Percentiles rank a stretch among this genome's conserved stretches.
These are phyloP conservation scores for Volucella bombylans DNA, from an alignment of 2,888 invertebrate genomes.

Conservation along the genomic window DNA sequence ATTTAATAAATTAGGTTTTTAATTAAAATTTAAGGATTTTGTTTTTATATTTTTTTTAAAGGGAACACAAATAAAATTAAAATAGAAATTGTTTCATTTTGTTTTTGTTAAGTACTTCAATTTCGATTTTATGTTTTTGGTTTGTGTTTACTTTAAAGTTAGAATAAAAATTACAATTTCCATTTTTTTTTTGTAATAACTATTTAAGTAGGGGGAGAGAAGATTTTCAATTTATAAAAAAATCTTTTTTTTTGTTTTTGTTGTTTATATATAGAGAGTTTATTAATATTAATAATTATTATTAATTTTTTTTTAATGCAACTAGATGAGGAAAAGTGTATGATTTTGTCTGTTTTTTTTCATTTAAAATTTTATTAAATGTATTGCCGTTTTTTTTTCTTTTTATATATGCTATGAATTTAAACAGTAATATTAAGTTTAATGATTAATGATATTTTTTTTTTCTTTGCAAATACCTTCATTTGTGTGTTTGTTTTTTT, in stretches of 20 bases:
- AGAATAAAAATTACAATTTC: conserved; percentile 46
- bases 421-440: conserved; percentile 69
- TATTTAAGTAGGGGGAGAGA: conserved; percentile 63
- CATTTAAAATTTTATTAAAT: conserved; percentile 72
- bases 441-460: conserved; percentile 70
- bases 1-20: conserved; percentile 34
- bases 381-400: conserved; percentile 75
- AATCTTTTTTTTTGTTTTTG: conserved; percentile 18
- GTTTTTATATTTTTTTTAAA: background rate
- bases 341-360: conserved; percentile 51
- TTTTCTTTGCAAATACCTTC: conserved; percentile 15
- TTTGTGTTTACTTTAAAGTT: conserved; percentile 34
- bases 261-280: conserved; percentile 52
- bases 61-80: conserved; percentile 20
- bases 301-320: conserved; percentile 61
- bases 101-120: conserved; percentile 28
- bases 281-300: conserved; percentile 63
- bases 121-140: conserved; percentile 28
- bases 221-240: conserved; percentile 37
- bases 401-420: conserved; percentile 69
- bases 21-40: conserved; percentile 26
- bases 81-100: conserved; percentile 32
- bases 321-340: conserved; percentile 73
- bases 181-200: conserved; percentile 39
- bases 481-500: conserved; percentile 8